Conservation (phyloP, 2,113 vertebrate species). For the Brachyhypopomus occidentalis region DNA sequence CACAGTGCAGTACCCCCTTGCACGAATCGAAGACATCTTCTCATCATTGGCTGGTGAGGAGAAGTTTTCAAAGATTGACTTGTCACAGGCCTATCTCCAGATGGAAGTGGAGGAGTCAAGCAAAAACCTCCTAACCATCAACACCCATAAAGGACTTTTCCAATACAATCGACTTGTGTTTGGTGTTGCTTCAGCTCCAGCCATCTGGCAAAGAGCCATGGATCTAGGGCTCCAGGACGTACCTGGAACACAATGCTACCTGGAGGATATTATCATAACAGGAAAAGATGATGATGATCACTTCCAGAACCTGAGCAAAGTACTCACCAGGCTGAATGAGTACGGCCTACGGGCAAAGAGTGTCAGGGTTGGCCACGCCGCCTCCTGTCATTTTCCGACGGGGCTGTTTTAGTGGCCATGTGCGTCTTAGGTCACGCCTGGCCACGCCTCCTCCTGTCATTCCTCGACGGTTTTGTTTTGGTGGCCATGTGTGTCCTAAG, state of each 20-base stretch:
- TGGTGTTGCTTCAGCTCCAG: constrained; percentile 29
- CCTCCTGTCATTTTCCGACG: no score
- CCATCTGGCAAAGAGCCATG: constrained; percentile 42
- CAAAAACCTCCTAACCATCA: constrained; percentile 37
- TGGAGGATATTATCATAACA: not conserved
- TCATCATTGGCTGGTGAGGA: not conserved
- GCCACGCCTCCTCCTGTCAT: no score
- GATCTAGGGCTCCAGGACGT: not conserved
- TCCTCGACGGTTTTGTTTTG: no score
- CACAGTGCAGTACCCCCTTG: constrained; percentile 44
- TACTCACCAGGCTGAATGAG: not conserved
- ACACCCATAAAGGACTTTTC: not conserved
- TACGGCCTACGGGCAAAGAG: not conserved
- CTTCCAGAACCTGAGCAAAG: not conserved
- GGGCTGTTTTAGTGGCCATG: no score
- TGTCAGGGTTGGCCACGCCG: no score
- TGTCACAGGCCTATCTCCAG: constrained; percentile 27
- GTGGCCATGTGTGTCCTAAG: no score
- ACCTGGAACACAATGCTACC: no score
- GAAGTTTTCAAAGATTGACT: constrained; percentile 29
- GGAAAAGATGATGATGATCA: not conserved
- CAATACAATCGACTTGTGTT: constrained; percentile 39
- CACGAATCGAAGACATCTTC: constrained; percentile 35
- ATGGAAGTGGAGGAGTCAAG: constrained; percentile 42
- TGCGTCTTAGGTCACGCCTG: no score